Evolutionary conservation across 2,113 vertebrate genomes (phyloP), one percentile per base, ranked within the genome.

Genomic region (Delphinapterus leucas): DNA sequence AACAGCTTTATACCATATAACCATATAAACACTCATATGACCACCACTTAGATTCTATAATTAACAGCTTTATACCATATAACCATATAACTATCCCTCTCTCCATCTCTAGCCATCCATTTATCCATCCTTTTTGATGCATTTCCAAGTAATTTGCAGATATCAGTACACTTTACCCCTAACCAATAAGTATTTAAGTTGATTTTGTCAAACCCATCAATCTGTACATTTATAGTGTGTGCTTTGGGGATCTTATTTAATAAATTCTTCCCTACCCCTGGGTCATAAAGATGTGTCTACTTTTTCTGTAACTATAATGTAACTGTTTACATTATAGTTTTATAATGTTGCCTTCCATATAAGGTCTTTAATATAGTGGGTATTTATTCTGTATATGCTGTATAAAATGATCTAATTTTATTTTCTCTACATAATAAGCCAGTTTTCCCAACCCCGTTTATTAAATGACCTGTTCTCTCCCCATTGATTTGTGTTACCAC

Each of bases 381-480:
- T 88, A 88, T 31, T 89, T 96, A 47, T 96, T 61, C 73, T 95
- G 8, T 83, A 6, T 53, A 70, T 88, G 41, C n/a, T 88, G 2
- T 63, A 61, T 63, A 60, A 76, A 93, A 81, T 21, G 49, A 68
- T 71, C n/a, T 94, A 49, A 93, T 68, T 49, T 94, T 70, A 71
- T 95, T 88, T 95, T 93, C 74, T 95, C 15, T 79, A 44, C 11
- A 84, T 49, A 84, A 58, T 79, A 77, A 60, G 55, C 38, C 63
- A 90, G 4, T 90, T 95, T 95, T 55, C 76, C 63, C n/a, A 93
- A 17, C 63, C 83, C 17, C 44, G 67, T 87, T 81, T 79, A 77
- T 90, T 94, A 77, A 82, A 67, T 55, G 15, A 84, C 84, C 61
- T 84, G 44, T 93, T 92, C 55, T 96, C 90, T 87, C 18, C 31